Conservation (phyloP, 2,888 invertebrate genomes). For the Chrysina gloriosa region DNA sequence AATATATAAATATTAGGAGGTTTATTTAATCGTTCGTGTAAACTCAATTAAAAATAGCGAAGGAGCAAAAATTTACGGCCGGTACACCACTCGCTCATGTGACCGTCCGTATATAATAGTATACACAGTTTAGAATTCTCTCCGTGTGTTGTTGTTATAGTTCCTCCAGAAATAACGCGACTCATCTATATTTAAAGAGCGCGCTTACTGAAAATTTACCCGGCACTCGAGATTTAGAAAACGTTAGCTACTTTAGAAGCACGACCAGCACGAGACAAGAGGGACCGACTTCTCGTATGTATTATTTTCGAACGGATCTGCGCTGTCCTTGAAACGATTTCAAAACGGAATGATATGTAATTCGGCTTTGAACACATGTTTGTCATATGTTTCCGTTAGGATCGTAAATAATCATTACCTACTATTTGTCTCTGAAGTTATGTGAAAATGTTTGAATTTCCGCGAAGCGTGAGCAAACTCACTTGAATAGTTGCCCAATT, state of each 20-base stretch:
- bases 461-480: too few relatives aligned
- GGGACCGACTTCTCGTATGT: too few relatives aligned
- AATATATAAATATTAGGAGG: slow-evolving; percentile 9
- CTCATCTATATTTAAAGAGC: slow-evolving; percentile 25
- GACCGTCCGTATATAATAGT: not conserved
- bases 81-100: not conserved
- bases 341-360: too few relatives aligned
- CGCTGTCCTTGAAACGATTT: too few relatives aligned
- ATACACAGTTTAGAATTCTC: slow-evolving; percentile 9
- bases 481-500: too few relatives aligned
- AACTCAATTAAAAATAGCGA: slow-evolving; percentile 14
- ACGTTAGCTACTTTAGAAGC: too few relatives aligned
- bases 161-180: slow-evolving; percentile 20
- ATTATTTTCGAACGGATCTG: too few relatives aligned
- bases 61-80: slow-evolving; percentile 3
- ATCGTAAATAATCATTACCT: too few relatives aligned
- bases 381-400: too few relatives aligned
- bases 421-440: too few relatives aligned
- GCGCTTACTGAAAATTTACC: slow-evolving; percentile 1
- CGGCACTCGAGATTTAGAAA: slow-evolving; percentile 1
- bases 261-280: not conserved
- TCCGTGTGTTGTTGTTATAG: slow-evolving; percentile 16
- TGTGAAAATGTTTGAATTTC: too few relatives aligned
- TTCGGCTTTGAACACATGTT: too few relatives aligned
- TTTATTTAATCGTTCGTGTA: slow-evolving; percentile 12